Evolutionary conservation across 2,888 invertebrate genomes (phyloP).

Genomic region (Drosophila greeni): DNA sequence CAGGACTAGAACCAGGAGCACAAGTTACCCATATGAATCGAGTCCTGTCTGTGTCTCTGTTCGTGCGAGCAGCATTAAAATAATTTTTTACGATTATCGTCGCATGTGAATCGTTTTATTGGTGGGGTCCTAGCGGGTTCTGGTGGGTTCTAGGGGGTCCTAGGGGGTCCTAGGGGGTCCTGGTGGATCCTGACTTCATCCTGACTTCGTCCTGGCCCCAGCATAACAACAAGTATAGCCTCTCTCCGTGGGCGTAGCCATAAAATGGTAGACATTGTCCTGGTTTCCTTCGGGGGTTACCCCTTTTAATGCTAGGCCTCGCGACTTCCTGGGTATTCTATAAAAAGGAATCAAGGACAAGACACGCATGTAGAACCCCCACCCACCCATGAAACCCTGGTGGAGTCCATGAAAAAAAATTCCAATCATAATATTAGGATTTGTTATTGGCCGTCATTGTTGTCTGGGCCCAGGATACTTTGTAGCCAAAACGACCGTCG

Average conservation of each 20-base stretch:
- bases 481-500: constrained; percentile 2
- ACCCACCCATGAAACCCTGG: too few relatives aligned
- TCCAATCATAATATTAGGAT: constrained; percentile 31
- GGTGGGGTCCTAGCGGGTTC: constrained; percentile 32
- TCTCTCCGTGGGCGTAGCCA: neutral
- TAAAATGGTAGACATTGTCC: constrained; percentile 12
- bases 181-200: too few relatives aligned
- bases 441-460: constrained; percentile 12
- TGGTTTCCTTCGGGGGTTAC: constrained; percentile 3
- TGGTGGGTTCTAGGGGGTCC: too few relatives aligned
- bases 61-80: constrained; percentile 46
- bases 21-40: neutral
- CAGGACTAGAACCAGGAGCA: neutral
- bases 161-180: too few relatives aligned
- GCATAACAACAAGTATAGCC: constrained; percentile 16
- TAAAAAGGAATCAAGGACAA: neutral
- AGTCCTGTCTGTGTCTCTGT: neutral
- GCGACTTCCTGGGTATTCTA: neutral
- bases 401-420: constrained; percentile 9
- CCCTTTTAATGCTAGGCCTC: neutral
- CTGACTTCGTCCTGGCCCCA: neutral
- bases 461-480: constrained; percentile 4
- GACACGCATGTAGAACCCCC: neutral
- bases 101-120: constrained; percentile 63
- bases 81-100: constrained; percentile 60